Base-by-base conservation (phyloP, 1,140 invertebrate species). In the Heterodera schachtii region DNA sequence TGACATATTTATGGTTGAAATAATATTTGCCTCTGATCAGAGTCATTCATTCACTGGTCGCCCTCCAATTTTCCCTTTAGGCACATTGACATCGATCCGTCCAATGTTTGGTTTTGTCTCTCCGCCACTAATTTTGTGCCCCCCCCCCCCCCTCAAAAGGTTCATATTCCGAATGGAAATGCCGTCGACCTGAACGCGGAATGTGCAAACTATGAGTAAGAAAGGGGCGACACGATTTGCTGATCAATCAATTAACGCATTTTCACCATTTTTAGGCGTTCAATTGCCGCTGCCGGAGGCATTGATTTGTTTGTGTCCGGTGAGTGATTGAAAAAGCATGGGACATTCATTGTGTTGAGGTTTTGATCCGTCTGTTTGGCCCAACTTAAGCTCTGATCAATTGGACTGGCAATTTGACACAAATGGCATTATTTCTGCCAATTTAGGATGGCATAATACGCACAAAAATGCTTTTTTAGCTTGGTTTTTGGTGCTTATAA, bases 121-220 rank as follows among this genome's bases (percentile, higher is more conserved):
- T 31, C 31, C 31, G 31, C 31, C 31, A 31, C 31, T 31, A 31
- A 4, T 19, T 19, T 60, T 60, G 8, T 60, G 13, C 57, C 16
- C 57, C 57, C 57, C 57, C 57, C 57, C 57, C 19, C 57, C 57
- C 57, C 57, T n/a, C 2, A 60, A 13, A 60, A 99, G 92, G 95
- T 94, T 44, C 94, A 98, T 90, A 94, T 99, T 86, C 91, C 99
- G 81, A 94, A 99, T 92, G 97, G 97, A 11, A 99, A 98, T 92
- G 96, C 96, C 16, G 2, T 91, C 1, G 94, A 98, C 92, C 91
- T 98, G 47, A 92, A 93, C 5, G 92, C 93, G 73, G 97, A 99
- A 91, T 99, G 97, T 91, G 92, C 93, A 57, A 90, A 93, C 73
- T 99, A 94, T 91, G 97, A 99, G 92, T 89, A 91, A 31, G 31